phyloP scores from a whole-genome alignment of 2,113 vertebrate genomes.

The Neofelis nebulosa region DNA sequence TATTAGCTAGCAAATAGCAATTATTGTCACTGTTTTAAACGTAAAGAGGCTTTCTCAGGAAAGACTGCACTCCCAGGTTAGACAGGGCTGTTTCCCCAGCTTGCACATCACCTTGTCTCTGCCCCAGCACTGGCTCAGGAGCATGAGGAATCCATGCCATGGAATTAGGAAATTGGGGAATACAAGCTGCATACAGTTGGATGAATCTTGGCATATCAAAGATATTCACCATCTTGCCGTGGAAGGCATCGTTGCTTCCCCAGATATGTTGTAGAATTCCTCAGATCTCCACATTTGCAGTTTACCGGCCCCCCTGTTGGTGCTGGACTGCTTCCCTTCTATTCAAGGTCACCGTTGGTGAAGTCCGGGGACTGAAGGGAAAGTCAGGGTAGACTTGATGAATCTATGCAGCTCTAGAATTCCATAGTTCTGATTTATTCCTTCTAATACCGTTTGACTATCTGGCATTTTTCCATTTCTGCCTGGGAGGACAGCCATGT shows the following conservation, averaged over 20 bases:
- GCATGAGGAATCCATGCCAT: not conserved
- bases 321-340: not conserved
- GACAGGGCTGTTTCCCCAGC: not conserved
- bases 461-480: slow-evolving; percentile 44
- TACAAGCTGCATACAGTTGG: not conserved
- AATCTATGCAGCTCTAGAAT: not conserved
- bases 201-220: not conserved
- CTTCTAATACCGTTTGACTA: not conserved
- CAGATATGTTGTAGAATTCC: not conserved
- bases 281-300: not conserved
- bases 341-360: not conserved
- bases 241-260: not conserved
- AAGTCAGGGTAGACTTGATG: not conserved
- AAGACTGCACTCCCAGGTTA: not conserved
- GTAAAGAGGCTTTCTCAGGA: not conserved
- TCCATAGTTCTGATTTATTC: not conserved
- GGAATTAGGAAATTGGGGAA: not conserved
- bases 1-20: not conserved
- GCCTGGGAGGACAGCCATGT: slow-evolving; percentile 16
- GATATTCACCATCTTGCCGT: not conserved
- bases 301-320: not conserved
- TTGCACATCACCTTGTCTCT: not conserved
- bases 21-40: slow-evolving; percentile 22
- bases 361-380: not conserved
- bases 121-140: not conserved